Base-by-base conservation (phyloP, 2,888 invertebrate species). In the Cyrtodaria siliqua region DNA sequence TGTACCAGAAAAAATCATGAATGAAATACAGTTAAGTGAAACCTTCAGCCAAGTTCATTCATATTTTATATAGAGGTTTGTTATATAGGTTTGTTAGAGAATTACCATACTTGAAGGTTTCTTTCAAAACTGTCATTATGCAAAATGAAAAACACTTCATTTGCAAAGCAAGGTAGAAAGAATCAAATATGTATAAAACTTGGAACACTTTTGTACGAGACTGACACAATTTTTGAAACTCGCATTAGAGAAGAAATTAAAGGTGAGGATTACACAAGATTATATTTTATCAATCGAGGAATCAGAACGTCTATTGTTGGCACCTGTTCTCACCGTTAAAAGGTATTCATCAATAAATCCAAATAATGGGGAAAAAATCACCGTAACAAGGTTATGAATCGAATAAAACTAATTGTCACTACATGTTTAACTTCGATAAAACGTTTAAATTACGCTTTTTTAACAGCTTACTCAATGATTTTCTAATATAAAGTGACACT, bases 401-500 rank as follows among this genome's bases (percentile, higher is more conserved):
- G 6, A 12, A 49, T 49, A 49, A 9, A 9, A 18, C 49, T 52
- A 20, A 52, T 52, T 52, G 20, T 52, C 52, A 52, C 20, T 47
- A 4, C 20, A 20, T 52, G 52, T 9, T 24, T 18, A 52, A 52
- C 20, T 20, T 44, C 44, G 4, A 44, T 44, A 20, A 20, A 44
- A 4, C 44, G 16, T 18, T 16, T 20, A 44, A 44, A 44, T 44
- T 44, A 20, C n/a, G n/a, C 20, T 44, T 44, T 44, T 44, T 16
- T 9, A 44, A 44, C 44, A 44, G n/a, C 3, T 44, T 20, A 9
- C 16, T 44, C 44, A 44, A 44, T 9, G 44, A 44, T 44, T 44
- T 44, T 44, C 44, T 44, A 44, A 44, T 44, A 9, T 44, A 44
- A 44, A 44, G n/a, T 44, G 44, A 44, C 44, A 44, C 20, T 44